These are phyloP conservation scores for Calliphora vomitoria DNA, from an alignment of 2,888 invertebrate species.

Conservation along the genomic window DNA sequence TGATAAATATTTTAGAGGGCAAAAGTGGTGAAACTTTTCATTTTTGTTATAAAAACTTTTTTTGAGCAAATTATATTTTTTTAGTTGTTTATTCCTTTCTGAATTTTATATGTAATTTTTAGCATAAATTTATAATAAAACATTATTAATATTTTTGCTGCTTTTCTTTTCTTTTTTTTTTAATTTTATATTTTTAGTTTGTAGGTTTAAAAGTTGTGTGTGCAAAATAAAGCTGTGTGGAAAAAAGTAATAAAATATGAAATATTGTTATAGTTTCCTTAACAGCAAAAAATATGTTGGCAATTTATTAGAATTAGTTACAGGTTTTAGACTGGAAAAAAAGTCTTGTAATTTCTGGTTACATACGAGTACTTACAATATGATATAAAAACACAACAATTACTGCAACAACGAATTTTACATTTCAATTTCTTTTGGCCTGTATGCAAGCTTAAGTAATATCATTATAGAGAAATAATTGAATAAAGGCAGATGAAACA, in stretches of 20 bases:
- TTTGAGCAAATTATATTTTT: constrained; percentile 22
- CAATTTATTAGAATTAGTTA: constrained; percentile 5
- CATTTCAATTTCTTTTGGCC: not conserved
- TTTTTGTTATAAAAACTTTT: constrained; percentile 32
- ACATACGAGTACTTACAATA: not conserved
- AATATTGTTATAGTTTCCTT: constrained; percentile 59
- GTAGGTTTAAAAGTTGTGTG: not conserved
- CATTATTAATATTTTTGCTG: constrained; percentile 38
- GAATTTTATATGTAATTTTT: constrained; percentile 29
- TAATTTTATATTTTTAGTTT: constrained; percentile 32
- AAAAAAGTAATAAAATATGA: constrained; percentile 51
- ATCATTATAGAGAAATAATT: not conserved
- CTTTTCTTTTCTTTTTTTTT: not conserved
- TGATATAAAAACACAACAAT: too few species aligned
- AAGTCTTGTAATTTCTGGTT: not conserved
- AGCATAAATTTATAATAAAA: constrained; percentile 40
- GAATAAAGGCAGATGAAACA: not conserved
- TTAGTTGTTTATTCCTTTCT: not conserved
- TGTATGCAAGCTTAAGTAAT: not conserved
- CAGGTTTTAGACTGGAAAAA: not conserved
- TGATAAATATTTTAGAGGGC: constrained; percentile 73
- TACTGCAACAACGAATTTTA: not conserved
- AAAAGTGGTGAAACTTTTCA: constrained; percentile 68
- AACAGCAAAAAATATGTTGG: constrained; percentile 21
- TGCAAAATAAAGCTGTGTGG: not conserved